phyloP scores from a whole-genome alignment of 2,113 vertebrate species.

The Crotalus helleri region DNA sequence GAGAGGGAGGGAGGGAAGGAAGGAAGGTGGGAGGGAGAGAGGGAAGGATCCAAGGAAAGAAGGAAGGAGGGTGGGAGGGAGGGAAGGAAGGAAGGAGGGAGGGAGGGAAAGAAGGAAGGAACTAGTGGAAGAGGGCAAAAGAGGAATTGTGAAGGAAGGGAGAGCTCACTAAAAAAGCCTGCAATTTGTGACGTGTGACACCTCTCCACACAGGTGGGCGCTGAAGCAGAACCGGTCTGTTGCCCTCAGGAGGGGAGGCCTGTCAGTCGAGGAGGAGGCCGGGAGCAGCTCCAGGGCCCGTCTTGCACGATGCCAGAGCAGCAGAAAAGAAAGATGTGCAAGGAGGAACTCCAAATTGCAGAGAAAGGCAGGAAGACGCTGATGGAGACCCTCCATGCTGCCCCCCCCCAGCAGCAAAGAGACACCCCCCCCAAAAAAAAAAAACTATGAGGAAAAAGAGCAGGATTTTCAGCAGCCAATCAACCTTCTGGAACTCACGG shows the following conservation, averaged over 20 bases:
- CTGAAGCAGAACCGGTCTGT: not conserved
- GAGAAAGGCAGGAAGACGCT: too few species aligned
- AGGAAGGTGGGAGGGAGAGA: not conserved
- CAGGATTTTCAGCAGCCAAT: too few species aligned
- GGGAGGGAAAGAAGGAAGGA: too few species aligned
- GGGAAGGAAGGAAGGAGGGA: too few species aligned
- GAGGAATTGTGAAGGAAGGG: not conserved
- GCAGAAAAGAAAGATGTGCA: too few species aligned
- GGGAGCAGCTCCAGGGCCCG: not conserved
- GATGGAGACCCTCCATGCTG: not conserved
- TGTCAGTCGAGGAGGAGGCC: not conserved
- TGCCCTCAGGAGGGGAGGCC: not conserved
- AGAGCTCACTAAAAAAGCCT: not conserved
- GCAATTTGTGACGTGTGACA: not conserved
- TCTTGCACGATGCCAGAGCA: too few species aligned
- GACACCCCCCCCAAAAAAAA: not conserved
- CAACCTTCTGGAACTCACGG: not conserved
- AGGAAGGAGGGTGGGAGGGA: too few species aligned
- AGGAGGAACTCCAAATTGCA: not conserved
- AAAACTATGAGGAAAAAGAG: not conserved
- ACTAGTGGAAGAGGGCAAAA: not conserved
- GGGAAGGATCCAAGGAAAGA: too few species aligned
- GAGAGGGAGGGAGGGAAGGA: not conserved
- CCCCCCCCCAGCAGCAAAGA: not conserved
- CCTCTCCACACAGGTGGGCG: not conserved